Evolutionary conservation across 2,113 vertebrate species (phyloP), one percentile per base, ranked within the genome.

Genomic region (Galbula dea): DNA sequence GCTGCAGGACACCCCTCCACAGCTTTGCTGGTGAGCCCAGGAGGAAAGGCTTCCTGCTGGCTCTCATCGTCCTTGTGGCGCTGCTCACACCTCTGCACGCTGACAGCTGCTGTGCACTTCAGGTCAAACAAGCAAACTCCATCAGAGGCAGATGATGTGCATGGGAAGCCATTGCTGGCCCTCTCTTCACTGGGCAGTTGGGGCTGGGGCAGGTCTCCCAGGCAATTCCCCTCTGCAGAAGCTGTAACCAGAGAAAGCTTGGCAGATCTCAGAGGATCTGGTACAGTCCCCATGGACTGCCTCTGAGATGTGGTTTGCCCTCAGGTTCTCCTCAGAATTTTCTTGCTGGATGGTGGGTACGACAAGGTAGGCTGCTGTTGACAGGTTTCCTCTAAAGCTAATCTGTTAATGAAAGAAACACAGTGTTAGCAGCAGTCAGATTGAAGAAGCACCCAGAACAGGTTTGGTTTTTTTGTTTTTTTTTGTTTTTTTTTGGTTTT

Each of bases 241-340:
- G 97, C 61, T 86, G 98, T 91, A 63, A 97, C 97, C 95, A 98
- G 96, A 77, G 98, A 97, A 94, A 98, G 97, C 65, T 98, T 98
- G 63, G 98, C 97, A 68, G 98, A 98, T 95, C 98, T 98, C 96
- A 98, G 98, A 93, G 98, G 98, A 95, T 99, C 98, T 71, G 98
- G 98, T 96, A 99, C 98, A 96, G 99, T 99, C 93, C 97, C 98
- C 98, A 98, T 98, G 98, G 97, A 97, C 95, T 88, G 87, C 43
- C 57, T 90, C 84, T 19, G 0, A 80, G 51, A 34, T 2, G 59
- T 12, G 34, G 74, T 18, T 45, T 34, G 63, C 51, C 13, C 26
- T 83, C 32, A 63, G 80, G 13, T 88, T 86, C 73, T 67, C 46
- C 34, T 58, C 3, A 2, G 46, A 48, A 27, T 21, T 30, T 81